A percentile compares a stretch with the other conserved stretches of the same genome.
phyloP scores from a whole-genome alignment of 2,113 vertebrate genomes.

The Scalopus aquaticus region DNA sequence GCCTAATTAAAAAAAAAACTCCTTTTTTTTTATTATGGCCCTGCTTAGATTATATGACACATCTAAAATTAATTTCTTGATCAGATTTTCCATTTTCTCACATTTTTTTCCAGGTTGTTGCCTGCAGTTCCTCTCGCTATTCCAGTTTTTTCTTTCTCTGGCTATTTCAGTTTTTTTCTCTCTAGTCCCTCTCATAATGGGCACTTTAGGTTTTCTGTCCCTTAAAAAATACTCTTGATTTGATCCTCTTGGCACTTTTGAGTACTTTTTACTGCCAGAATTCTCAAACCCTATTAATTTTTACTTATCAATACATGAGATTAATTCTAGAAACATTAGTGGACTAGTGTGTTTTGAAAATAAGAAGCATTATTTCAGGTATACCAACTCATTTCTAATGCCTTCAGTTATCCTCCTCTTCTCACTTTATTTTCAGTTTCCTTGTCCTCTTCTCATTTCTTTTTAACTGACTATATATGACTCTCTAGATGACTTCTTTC shows the following conservation, averaged over 20 bases:
- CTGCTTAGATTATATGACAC: not conserved
- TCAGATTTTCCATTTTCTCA: not conserved
- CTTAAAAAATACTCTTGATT: slow-evolving; percentile 14
- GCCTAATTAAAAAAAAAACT: not conserved
- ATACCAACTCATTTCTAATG: not conserved
- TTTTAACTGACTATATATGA: not conserved
- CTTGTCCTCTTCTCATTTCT: not conserved
- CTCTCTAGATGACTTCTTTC: not conserved
- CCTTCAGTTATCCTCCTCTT: not conserved
- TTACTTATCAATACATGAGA: not conserved
- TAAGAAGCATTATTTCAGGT: not conserved
- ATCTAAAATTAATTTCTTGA: not conserved
- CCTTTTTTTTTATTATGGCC: not conserved
- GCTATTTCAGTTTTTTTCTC: not conserved
- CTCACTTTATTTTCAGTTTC: not conserved
- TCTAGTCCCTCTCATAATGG: not conserved
- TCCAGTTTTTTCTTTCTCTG: slow-evolving; percentile 7
- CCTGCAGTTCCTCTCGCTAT: too few species aligned
- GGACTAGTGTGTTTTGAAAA: not conserved
- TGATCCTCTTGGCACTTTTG: not conserved
- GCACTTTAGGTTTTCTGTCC: not conserved
- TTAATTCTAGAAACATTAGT: slow-evolving; percentile 16
- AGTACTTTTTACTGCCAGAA: not conserved
- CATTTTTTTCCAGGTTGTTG: not conserved
- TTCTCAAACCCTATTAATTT: slow-evolving; percentile 19